These are phyloP conservation scores for Tinea pellionella DNA, from an alignment of 2,888 invertebrate species.

Conservation along the genomic window DNA sequence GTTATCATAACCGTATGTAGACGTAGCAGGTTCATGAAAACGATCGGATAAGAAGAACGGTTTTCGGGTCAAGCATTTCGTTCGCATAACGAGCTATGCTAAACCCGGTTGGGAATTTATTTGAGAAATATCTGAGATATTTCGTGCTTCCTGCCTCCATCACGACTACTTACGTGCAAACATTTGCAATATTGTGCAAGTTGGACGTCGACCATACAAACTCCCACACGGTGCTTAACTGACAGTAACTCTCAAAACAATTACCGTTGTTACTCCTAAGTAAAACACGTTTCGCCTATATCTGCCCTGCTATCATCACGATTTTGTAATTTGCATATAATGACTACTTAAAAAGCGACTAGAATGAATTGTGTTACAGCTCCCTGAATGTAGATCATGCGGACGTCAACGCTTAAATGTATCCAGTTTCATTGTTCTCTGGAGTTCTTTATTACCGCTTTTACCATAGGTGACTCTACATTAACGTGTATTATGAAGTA, in stretches of 20 bases:
- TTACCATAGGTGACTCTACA: neutral
- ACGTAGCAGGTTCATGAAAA: slow-evolving; percentile 1
- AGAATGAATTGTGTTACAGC: slow-evolving; percentile 40
- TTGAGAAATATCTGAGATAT: slow-evolving; percentile 19
- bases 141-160: slow-evolving; percentile 19
- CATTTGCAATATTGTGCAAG: slow-evolving; percentile 38
- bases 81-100: slow-evolving; percentile 6
- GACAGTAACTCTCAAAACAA: slow-evolving; percentile 49
- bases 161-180: slow-evolving; percentile 32
- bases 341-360: slow-evolving; percentile 53
- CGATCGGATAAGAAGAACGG: slow-evolving; percentile 3
- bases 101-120: slow-evolving; percentile 15
- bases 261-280: slow-evolving; percentile 27
- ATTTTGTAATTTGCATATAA: slow-evolving; percentile 52
- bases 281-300: slow-evolving; percentile 35
- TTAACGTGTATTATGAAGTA: neutral
- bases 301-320: slow-evolving; percentile 44
- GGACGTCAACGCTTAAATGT: slow-evolving; percentile 41
- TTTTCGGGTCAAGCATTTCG: slow-evolving; percentile 8
- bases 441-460: slow-evolving; percentile 7
- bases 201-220: slow-evolving; percentile 25
- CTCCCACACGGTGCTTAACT: slow-evolving; percentile 37
- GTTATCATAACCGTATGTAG: neutral
- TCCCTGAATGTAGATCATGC: slow-evolving; percentile 37
- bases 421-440: slow-evolving; percentile 11